These are phyloP conservation scores for Prolemur simus DNA, from an alignment of 2,113 vertebrate species.

Conservation along the genomic window DNA sequence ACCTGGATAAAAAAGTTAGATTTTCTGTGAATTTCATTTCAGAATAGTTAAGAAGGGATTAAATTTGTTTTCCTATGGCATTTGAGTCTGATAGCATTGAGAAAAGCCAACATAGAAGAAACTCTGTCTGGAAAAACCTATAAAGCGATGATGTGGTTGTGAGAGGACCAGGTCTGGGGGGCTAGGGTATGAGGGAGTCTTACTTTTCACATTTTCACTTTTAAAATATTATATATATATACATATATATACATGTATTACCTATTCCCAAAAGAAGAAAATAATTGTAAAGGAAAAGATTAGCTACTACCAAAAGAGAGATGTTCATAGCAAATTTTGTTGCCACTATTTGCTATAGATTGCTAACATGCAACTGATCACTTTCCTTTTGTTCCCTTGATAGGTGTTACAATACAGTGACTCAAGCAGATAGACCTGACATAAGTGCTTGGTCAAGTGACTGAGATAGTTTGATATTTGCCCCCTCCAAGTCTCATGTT, in stretches of 20 bases:
- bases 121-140: not conserved
- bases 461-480: no score
- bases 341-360: not conserved
- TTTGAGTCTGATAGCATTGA: not conserved
- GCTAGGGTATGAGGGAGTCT: not conserved
- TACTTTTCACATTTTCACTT: not conserved
- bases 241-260: not conserved
- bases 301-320: not conserved
- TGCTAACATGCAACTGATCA: not conserved
- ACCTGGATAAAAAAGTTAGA: not conserved
- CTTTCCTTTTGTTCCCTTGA: not conserved
- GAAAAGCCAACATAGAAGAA: not conserved
- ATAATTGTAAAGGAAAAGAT: not conserved
- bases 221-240: not conserved
- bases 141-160: not conserved
- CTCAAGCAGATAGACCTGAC: not conserved
- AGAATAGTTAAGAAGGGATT: not conserved
- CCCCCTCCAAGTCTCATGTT: no score
- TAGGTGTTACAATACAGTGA: not conserved
- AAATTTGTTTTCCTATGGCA: not conserved
- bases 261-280: not conserved
- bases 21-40: not conserved
- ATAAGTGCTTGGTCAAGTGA: not conserved
- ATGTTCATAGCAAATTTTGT: not conserved
- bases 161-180: not conserved